phyloP scores from a whole-genome alignment of 2,888 invertebrate species.

The Crocallis elinguaria region DNA sequence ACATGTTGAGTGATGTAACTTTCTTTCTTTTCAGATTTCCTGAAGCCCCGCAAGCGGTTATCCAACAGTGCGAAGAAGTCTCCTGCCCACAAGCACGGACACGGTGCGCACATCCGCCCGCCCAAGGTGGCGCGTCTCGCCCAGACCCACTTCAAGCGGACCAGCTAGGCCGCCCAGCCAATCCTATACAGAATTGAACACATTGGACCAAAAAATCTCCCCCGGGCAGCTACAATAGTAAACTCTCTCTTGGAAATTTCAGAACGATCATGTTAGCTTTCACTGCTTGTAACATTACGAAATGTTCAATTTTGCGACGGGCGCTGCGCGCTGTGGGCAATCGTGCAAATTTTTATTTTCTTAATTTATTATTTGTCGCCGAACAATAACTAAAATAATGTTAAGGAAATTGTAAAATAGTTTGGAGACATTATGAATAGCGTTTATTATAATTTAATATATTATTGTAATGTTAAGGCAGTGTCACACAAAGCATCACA shows the following conservation, averaged over 20 bases:
- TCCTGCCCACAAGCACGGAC: constrained; percentile 70
- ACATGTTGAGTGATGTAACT: constrained; percentile 28
- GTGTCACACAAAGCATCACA: constrained; percentile 66
- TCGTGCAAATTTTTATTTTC: constrained; percentile 73
- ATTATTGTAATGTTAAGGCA: constrained; percentile 46
- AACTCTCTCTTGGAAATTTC: constrained; percentile 14
- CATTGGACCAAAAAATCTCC: constrained; percentile 46
- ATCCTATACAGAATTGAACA: constrained; percentile 37
- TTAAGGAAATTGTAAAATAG: constrained; percentile 82
- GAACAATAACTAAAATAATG: constrained; percentile 70
- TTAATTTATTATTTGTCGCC: constrained; percentile 76
- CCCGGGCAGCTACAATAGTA: constrained; percentile 47
- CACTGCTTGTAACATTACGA: constrained; percentile 7
- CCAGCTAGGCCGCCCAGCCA: constrained; percentile 64
- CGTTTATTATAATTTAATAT: constrained; percentile 71
- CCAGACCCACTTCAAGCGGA: constrained; percentile 72
- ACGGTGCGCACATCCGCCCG: constrained; percentile 77
- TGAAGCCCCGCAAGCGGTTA: constrained; percentile 87
- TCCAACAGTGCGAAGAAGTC: constrained; percentile 79
- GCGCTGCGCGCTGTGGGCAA: constrained; percentile 53
- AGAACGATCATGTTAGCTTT: constrained; percentile 15
- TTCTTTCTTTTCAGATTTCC: constrained; percentile 85
- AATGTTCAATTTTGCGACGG: constrained; percentile 49
- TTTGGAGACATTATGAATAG: constrained; percentile 69
- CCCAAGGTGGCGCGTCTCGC: constrained; percentile 77